Percentiles rank a stretch among this genome's conserved stretches.
These are phyloP conservation scores for Tenualosa ilisha DNA, from an alignment of 2,797 vertebrate species.

Conservation along the genomic window DNA sequence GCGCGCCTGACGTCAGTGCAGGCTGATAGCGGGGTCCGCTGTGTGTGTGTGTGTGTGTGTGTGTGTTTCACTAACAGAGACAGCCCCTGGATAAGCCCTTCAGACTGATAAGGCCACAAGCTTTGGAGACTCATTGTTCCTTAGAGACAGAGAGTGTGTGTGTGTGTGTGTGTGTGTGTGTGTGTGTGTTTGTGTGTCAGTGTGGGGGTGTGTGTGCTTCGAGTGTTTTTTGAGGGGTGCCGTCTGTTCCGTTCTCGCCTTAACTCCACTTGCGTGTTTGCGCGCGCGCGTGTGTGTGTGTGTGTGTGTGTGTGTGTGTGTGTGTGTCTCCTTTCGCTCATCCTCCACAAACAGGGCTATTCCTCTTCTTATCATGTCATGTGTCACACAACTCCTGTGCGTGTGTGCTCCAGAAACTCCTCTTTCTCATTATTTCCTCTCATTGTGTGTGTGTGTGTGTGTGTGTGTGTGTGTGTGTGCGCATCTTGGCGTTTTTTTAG, in stretches of 20 bases:
- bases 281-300: constrained; percentile 5
- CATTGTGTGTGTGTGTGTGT: too few species aligned
- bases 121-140: constrained; percentile 80
- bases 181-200: too few species aligned
- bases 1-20: constrained; percentile 76
- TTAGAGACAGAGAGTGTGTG: too few species aligned
- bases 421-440: constrained; percentile 59
- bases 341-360: constrained; percentile 63
- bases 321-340: constrained; percentile 52
- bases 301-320: too few species aligned
- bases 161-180: constrained; percentile 10
- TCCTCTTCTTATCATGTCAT: constrained; percentile 57
- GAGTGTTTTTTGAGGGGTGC: neutral
- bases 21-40: constrained; percentile 75
- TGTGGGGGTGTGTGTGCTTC: too few species aligned
- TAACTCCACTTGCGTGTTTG: neutral
- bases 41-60: constrained; percentile 45
- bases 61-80: constrained; percentile 83
- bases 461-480: constrained; percentile 46
- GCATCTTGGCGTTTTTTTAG: constrained; percentile 26
- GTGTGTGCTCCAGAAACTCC: constrained; percentile 56
- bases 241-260: too few species aligned
- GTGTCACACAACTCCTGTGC: too few species aligned
- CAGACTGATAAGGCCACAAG: constrained; percentile 75
- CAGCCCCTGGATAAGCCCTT: constrained; percentile 74